Evolutionary conservation across 2,888 invertebrate species (phyloP), one percentile per base, ranked within the genome.

Genomic region (Stramonita haemastoma): DNA sequence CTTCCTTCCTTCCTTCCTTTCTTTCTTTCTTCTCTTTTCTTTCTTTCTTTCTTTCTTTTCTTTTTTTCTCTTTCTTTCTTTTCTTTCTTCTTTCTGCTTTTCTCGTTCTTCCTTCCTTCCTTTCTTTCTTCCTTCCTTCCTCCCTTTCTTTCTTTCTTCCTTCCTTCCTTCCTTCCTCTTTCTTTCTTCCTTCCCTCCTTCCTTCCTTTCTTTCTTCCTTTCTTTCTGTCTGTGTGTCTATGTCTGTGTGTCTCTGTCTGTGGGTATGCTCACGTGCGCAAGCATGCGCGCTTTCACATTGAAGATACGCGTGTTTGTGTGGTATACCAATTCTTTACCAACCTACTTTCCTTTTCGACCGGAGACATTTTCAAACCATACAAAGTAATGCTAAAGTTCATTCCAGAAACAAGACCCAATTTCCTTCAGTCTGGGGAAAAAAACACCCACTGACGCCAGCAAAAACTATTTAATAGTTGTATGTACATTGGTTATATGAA

Each of bases 241-340:
- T 66, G 66, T 66, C 19, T 66, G 66, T 66, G 66, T 66, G 66
- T 66, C 19, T 66, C 19, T 66, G 66, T 66, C 19, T 66, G 66
- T 66, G 66, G 1, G 5, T 77, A n/a, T 77, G 77, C n/a, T 6
- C 26, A 26, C 73, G 73, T 73, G 73, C n/a, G 73, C n/a, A 6
- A 6, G 73, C n/a, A 26, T 73, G 73, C 26, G 13, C 26, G 60
- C 19, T 60, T 60, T 60, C n/a, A n/a, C n/a, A n/a, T n/a, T n/a
- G n/a, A n/a, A n/a, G n/a, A n/a, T 46, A n/a, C n/a, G 77, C n/a
- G 77, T 77, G 77, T 77, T 22, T n/a, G 77, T 77, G 77, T n/a
- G 8, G n/a, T n/a, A n/a, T n/a, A 46, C 46, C 4, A 2, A 46
- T 8, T 46, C 46, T 5, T 46, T 46, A 2, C 46, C 46, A 5